phyloP scores from a whole-genome alignment of 2,888 invertebrate genomes.

The Aproaerema taeniolella region DNA sequence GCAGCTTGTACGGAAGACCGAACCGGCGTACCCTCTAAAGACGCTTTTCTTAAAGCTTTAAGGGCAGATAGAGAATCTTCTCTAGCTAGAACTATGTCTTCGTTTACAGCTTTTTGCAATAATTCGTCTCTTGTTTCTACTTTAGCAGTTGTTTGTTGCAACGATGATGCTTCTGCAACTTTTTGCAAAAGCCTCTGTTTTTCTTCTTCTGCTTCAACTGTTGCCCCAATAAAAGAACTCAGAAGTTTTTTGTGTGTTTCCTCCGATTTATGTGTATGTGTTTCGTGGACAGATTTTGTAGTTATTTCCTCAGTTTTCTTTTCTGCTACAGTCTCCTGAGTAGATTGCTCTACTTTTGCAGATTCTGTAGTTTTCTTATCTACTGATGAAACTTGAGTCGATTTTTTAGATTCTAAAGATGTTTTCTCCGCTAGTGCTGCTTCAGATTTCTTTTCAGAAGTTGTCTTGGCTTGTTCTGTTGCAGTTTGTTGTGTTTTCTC shows the following conservation, averaged over 20 bases:
- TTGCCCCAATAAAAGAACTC: not conserved
- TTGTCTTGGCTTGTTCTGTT: too few relatives aligned
- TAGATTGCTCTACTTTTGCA: not conserved
- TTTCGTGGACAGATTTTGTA: constrained; percentile 3
- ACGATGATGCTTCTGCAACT: constrained; percentile 10
- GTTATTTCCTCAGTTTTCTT: constrained; percentile 5
- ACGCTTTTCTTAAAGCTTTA: constrained; percentile 11
- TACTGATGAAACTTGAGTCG: too few relatives aligned
- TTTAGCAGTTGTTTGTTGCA: constrained; percentile 11
- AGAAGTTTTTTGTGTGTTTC: not conserved
- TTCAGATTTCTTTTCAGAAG: not conserved
- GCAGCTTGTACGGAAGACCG: not conserved
- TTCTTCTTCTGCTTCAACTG: constrained; percentile 1
- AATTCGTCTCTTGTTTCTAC: constrained; percentile 25
- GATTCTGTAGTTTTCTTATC: too few relatives aligned
- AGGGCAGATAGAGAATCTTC: constrained; percentile 13
- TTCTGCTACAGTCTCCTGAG: not conserved
- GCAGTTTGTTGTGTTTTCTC: too few relatives aligned
- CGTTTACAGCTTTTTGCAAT: constrained; percentile 15
- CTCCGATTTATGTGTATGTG: not conserved
- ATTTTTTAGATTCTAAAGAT: not conserved
- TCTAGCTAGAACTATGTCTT: constrained; percentile 16
- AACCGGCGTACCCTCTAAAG: constrained; percentile 6
- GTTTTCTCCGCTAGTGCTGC: not conserved
- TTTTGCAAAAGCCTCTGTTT: not conserved